These are phyloP conservation scores for Mesoligia furuncula DNA, from an alignment of 2,888 invertebrate species.

Conservation along the genomic window DNA sequence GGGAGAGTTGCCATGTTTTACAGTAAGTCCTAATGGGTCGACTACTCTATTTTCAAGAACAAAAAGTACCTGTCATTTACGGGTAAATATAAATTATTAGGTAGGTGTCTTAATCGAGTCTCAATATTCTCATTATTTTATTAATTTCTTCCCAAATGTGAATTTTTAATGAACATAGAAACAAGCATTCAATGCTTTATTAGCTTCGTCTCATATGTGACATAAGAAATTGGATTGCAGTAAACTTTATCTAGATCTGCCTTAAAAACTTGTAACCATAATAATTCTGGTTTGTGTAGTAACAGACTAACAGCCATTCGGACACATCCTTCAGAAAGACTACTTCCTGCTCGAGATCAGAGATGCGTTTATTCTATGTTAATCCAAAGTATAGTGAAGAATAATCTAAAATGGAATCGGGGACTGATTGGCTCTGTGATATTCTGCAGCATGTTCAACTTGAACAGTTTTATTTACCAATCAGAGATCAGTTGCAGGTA, in stretches of 20 bases:
- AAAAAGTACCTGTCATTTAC: slow-evolving; percentile 55
- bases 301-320: slow-evolving; percentile 55
- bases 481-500: slow-evolving; percentile 97
- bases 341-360: slow-evolving; percentile 81
- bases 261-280: slow-evolving; percentile 36
- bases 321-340: slow-evolving; percentile 58
- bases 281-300: slow-evolving; percentile 54
- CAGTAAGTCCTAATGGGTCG: not conserved
- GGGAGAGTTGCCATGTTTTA: not conserved
- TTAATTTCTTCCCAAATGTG: slow-evolving; percentile 44
- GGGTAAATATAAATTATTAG: slow-evolving; percentile 52
- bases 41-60: slow-evolving; percentile 34
- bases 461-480: slow-evolving; percentile 96
- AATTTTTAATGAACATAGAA: slow-evolving; percentile 24
- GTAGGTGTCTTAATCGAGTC: slow-evolving; percentile 7
- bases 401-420: slow-evolving; percentile 82
- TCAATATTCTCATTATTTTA: slow-evolving; percentile 10
- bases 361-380: slow-evolving; percentile 76
- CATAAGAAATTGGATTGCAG: slow-evolving; percentile 13
- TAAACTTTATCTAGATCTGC: slow-evolving; percentile 26
- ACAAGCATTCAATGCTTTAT: slow-evolving; percentile 11
- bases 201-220: not conserved
- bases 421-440: slow-evolving; percentile 95
- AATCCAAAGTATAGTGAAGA: slow-evolving; percentile 59
- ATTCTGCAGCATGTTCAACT: slow-evolving; percentile 97